These are phyloP conservation scores for Campoletis sonorensis DNA, from an alignment of 1,140 invertebrate species.

Conservation along the genomic window DNA sequence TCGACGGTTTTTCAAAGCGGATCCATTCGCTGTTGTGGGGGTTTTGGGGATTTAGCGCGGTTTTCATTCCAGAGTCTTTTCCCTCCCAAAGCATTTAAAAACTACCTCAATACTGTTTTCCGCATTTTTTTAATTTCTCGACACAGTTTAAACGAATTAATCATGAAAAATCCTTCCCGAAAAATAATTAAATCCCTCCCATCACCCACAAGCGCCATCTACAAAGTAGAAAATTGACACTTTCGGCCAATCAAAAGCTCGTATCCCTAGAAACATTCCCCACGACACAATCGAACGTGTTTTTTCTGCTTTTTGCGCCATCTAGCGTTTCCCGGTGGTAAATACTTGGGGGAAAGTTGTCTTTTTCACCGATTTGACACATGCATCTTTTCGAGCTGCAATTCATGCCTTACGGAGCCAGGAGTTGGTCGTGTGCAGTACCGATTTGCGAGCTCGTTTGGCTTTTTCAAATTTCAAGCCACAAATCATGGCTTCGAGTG, in stretches of 20 bases:
- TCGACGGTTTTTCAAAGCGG: too few species aligned
- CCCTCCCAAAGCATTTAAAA: too few species aligned
- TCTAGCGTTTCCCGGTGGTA: background rate
- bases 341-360: background rate
- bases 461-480: constrained; percentile 51
- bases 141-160: too few species aligned
- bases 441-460: constrained; percentile 54
- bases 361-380: constrained; percentile 40
- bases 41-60: too few species aligned
- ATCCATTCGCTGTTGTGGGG: background rate
- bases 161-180: too few species aligned
- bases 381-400: constrained; percentile 47
- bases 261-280: background rate
- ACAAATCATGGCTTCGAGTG: constrained; percentile 69
- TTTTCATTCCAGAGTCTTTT: too few species aligned
- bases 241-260: background rate
- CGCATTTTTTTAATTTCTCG: too few species aligned
- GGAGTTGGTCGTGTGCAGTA: constrained; percentile 61
- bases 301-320: constrained; percentile 17
- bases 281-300: background rate
- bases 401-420: constrained; percentile 60
- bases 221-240: background rate
- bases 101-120: too few species aligned
- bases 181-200: too few species aligned
- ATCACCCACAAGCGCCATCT: background rate